phyloP scores from a whole-genome alignment of 2,113 vertebrate genomes.

The Ictalurus furcatus region DNA sequence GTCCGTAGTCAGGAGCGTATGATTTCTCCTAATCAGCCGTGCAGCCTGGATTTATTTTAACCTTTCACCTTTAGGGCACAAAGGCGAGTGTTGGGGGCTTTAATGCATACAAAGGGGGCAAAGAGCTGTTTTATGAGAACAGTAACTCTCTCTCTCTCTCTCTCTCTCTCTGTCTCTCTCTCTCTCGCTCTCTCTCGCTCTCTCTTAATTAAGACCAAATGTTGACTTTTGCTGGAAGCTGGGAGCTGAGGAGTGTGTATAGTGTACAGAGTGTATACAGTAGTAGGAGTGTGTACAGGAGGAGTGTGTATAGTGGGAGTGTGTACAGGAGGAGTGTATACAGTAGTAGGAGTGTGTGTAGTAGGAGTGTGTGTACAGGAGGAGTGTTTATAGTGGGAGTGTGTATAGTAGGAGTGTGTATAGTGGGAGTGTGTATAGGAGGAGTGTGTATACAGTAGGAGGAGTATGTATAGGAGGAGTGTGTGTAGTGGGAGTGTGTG shows the following conservation, averaged over 20 bases:
- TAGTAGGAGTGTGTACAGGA: background rate
- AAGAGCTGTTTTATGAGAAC: conserved; percentile 67
- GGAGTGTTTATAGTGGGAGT: background rate
- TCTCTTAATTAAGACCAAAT: conserved; percentile 85
- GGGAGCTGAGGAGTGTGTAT: conserved; percentile 50
- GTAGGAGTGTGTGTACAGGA: background rate
- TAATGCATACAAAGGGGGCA: conserved; percentile 55
- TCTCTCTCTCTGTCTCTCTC: background rate
- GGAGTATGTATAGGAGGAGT: background rate
- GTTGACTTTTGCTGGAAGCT: conserved; percentile 79
- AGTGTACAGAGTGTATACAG: background rate
- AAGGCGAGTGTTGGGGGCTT: background rate
- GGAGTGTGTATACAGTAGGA: background rate
- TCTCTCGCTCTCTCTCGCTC: background rate
- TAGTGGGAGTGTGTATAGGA: background rate
- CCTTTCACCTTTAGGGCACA: background rate
- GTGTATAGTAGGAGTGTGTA: background rate
- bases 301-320: background rate
- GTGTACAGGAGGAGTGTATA: background rate
- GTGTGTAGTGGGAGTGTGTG: background rate
- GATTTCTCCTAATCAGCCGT: background rate
- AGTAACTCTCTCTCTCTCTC: background rate
- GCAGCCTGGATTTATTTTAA: background rate
- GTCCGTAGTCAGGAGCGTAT: background rate
- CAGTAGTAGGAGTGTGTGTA: background rate